Evolutionary conservation across 2,113 vertebrate genomes (phyloP).

Genomic region (Charadrius vociferus): DNA sequence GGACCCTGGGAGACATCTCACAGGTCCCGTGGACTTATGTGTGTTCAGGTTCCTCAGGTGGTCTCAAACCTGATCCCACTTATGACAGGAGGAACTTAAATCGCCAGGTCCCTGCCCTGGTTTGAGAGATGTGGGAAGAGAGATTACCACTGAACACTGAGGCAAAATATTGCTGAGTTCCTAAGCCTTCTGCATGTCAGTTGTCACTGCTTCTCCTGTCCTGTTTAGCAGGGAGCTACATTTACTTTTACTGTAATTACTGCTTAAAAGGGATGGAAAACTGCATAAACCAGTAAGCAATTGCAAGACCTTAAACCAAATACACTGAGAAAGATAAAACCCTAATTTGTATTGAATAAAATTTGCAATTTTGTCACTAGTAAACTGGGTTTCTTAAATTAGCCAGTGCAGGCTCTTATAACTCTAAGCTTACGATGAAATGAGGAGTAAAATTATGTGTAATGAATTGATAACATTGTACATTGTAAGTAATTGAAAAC

Average conservation of each 20-base stretch:
- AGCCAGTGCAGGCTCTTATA: background rate
- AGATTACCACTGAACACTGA: background rate
- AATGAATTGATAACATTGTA: background rate
- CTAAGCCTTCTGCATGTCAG: background rate
- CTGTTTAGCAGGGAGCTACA: background rate
- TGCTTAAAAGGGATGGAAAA: background rate
- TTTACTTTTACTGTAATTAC: background rate
- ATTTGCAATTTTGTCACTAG: background rate
- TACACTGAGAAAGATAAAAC: background rate
- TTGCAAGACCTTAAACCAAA: background rate
- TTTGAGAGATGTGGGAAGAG: background rate
- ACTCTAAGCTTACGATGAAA: background rate
- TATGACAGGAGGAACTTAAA: background rate
- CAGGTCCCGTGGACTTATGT: accelerated
- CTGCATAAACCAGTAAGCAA: background rate
- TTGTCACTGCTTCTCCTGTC: background rate
- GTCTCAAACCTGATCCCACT: background rate
- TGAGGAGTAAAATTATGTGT: background rate
- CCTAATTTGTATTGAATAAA: background rate
- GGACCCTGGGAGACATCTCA: background rate
- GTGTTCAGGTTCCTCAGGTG: background rate
- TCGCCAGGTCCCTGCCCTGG: background rate
- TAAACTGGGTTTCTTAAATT: background rate
- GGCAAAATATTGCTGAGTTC: background rate
- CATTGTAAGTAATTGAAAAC: background rate